Base-by-base conservation (phyloP, 2,113 vertebrate genomes). In the Corythoichthys haematopterus region DNA sequence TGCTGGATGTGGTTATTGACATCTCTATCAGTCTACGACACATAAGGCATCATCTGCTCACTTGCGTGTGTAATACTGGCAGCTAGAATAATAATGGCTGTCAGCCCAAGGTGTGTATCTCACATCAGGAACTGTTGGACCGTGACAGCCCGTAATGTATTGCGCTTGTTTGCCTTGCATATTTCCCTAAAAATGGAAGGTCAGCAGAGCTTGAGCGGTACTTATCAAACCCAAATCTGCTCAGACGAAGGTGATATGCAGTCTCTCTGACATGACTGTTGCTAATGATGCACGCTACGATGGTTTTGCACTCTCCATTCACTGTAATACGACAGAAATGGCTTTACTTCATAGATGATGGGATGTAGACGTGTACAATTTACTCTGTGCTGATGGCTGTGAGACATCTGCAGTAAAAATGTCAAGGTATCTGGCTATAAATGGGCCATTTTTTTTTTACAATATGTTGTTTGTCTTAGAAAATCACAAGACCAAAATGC, bases 31-130 rank as follows among this genome's bases (percentile, higher is more conserved):
- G 83, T 71, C 83, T 88, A 80, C 88, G 82, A 86, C 87, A 88
- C 83, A 91, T 70, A 74, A 81, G 88, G 83, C 88, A 92, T 93
- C 91, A 91, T 90, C 87, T 85, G 86, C 88, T 89, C 90, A 82
- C 88, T 90, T 91, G 84, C 76, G 86, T 92, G 90, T 91, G 87
- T 92, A 92, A 92, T 88, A 84, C 86, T 91, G 92, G 93, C 92
- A 93, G 92, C 91, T 86, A 89, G 91, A 93, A 93, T 93, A 92
- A 93, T 93, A 93, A 94, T 92, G 86, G 87, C 88, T 89, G 90
- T 92, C 91, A 92, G 91, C 92, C 91, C 89, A 92, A 91, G 91
- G 89, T 84, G 89, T 80, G 63, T 65, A 65, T 65, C 63, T 51
- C 63, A 51, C 63, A 65, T 65, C 33, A 79, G 89, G 82, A 92